Evolutionary conservation across 2,888 invertebrate genomes (phyloP).

Genomic region (Macrophya alboannulata): DNA sequence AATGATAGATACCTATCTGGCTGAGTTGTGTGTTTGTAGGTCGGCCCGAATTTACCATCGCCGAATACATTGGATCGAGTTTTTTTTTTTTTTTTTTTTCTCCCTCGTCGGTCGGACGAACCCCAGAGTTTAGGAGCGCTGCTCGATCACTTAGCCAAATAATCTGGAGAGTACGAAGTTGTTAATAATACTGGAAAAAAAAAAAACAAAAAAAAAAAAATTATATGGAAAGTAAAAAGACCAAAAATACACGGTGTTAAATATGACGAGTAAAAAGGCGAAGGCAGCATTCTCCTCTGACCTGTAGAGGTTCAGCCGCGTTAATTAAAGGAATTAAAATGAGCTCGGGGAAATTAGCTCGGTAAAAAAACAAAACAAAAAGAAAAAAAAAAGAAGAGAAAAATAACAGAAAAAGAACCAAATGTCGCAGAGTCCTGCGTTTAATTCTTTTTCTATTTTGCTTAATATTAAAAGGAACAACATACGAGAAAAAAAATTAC

Average conservation of each 20-base stretch:
- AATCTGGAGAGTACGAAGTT: not conserved
- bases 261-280: not conserved
- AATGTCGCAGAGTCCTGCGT: not conserved
- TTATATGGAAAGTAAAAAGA: not conserved
- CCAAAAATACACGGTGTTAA: not conserved
- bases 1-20: conserved; percentile 58
- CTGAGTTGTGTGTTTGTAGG: not conserved
- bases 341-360: not conserved
- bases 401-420: no score
- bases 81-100: not conserved
- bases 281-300: not conserved
- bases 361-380: not conserved
- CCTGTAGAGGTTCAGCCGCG: not conserved
- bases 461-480: not conserved
- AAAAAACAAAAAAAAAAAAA: not conserved
- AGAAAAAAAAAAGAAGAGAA: no score
- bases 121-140: conserved; percentile 61
- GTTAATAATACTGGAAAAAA: not conserved
- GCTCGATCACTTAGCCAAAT: conserved; percentile 76
- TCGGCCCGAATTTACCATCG: not conserved
- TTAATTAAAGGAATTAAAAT: conserved; percentile 9
- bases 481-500: not conserved
- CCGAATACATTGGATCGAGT: not conserved
- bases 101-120: not conserved
- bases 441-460: not conserved